Evolutionary conservation across 2,797 vertebrate genomes (phyloP).

Genomic region (Amblyopsis hoosieri): DNA sequence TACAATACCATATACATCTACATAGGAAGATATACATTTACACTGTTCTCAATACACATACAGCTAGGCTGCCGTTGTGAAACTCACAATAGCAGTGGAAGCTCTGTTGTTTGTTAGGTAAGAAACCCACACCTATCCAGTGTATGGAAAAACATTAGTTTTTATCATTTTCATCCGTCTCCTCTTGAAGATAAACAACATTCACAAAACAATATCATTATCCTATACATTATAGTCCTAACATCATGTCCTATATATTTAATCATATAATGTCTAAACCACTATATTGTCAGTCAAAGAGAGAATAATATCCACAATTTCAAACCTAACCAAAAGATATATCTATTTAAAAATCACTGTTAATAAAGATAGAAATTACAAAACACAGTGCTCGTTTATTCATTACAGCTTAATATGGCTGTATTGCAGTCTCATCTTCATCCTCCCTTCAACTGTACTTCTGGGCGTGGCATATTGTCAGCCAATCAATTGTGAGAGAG

Average conservation of each 20-base stretch:
- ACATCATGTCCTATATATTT: background rate
- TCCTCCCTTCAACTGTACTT: background rate
- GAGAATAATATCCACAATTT: conserved; percentile 9
- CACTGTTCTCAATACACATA: too few relatives aligned
- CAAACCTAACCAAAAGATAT: conserved; percentile 1
- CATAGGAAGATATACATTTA: too few relatives aligned
- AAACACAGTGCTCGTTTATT: conserved; percentile 17
- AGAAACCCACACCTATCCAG: background rate
- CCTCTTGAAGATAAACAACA: background rate
- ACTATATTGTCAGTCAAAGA: background rate
- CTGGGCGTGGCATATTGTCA: background rate
- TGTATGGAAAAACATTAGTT: background rate
- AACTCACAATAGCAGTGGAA: too few relatives aligned
- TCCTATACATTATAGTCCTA: background rate
- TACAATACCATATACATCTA: too few relatives aligned
- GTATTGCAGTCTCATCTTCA: background rate
- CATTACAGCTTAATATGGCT: background rate
- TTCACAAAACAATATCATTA: background rate
- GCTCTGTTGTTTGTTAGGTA: too few relatives aligned
- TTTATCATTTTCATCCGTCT: background rate
- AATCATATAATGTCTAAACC: background rate
- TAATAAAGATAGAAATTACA: background rate
- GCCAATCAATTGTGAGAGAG: conserved; percentile 6
- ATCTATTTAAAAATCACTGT: background rate
- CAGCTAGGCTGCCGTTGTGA: too few relatives aligned